Conservation (phyloP, 2,888 invertebrate genomes). For the Sarcophaga caerulescens region DNA sequence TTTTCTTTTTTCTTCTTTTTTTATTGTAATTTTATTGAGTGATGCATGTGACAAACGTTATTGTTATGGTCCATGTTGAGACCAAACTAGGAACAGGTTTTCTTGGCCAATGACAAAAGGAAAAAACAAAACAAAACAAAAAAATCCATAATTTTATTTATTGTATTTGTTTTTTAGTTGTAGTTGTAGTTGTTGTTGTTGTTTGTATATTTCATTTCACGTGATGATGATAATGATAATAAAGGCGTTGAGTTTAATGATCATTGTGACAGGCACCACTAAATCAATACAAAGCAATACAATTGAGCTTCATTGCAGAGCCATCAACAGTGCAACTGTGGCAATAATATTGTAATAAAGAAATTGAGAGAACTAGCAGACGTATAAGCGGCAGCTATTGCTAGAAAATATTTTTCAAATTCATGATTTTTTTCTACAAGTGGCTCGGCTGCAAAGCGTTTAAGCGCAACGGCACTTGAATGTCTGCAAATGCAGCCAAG, state of each 20-base stretch:
- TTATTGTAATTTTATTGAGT: slow-evolving; percentile 51
- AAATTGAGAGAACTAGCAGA: slow-evolving; percentile 43
- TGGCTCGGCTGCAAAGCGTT: neutral
- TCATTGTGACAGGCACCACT: slow-evolving; percentile 37
- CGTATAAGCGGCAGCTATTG: slow-evolving; percentile 41
- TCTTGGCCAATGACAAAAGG: neutral
- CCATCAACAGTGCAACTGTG: slow-evolving; percentile 16
- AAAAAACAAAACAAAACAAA: too few species aligned
- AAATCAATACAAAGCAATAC: slow-evolving; percentile 56
- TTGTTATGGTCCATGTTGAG: neutral
- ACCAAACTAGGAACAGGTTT: slow-evolving; percentile 63
- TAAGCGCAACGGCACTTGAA: slow-evolving; percentile 53
- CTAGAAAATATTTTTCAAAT: slow-evolving; percentile 30
- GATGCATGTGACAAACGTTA: slow-evolving; percentile 64
- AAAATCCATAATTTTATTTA: neutral
- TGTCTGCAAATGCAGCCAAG: slow-evolving; percentile 52
- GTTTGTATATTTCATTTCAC: slow-evolving; percentile 43
- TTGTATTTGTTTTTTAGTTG: neutral
- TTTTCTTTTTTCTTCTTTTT: slow-evolving; percentile 41
- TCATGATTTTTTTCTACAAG: neutral
- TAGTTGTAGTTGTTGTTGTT: slow-evolving; percentile 34
- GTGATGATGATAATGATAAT: slow-evolving; percentile 40
- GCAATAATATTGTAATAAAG: slow-evolving; percentile 48
- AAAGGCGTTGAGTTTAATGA: neutral
- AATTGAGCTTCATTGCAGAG: neutral